These are phyloP conservation scores for Sarcoramphus papa DNA, from an alignment of 2,797 vertebrate genomes.

Conservation along the genomic window DNA sequence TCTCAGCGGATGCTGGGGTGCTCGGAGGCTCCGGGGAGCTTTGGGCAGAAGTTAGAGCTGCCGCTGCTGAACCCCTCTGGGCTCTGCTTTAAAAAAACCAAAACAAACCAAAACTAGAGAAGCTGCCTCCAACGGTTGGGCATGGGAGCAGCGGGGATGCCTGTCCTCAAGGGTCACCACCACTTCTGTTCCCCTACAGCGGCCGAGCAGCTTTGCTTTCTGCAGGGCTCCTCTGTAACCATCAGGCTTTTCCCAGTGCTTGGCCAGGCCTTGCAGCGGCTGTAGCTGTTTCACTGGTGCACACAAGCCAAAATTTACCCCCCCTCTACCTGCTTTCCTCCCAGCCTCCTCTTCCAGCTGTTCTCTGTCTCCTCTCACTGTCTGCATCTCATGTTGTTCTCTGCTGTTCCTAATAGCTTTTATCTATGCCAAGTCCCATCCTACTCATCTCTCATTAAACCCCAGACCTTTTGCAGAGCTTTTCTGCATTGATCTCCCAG, in stretches of 20 bases:
- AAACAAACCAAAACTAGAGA: not conserved
- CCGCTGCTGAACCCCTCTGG: not conserved
- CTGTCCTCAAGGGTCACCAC: not conserved
- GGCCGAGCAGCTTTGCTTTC: not conserved
- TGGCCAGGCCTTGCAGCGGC: not conserved
- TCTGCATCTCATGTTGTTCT: not conserved
- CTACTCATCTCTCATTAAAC: constrained; percentile 2
- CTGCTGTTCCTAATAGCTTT: not conserved
- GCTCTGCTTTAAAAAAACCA: not conserved
- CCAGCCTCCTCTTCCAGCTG: not conserved
- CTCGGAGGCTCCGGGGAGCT: not conserved
- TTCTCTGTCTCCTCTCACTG: not conserved
- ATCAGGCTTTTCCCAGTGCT: not conserved
- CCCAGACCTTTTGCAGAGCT: not conserved
- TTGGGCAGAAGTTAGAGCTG: not conserved
- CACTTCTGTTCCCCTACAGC: not conserved
- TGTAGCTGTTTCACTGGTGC: not conserved
- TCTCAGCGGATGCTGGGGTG: not conserved
- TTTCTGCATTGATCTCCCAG: not conserved
- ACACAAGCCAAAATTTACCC: not conserved
- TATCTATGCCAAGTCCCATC: not conserved
- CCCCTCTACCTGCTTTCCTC: not conserved
- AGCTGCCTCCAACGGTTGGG: not conserved
- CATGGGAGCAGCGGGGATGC: not conserved
- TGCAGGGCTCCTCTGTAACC: not conserved